Evolutionary conservation across 2,113 vertebrate genomes (phyloP).

Genomic region (Polypterus senegalus): DNA sequence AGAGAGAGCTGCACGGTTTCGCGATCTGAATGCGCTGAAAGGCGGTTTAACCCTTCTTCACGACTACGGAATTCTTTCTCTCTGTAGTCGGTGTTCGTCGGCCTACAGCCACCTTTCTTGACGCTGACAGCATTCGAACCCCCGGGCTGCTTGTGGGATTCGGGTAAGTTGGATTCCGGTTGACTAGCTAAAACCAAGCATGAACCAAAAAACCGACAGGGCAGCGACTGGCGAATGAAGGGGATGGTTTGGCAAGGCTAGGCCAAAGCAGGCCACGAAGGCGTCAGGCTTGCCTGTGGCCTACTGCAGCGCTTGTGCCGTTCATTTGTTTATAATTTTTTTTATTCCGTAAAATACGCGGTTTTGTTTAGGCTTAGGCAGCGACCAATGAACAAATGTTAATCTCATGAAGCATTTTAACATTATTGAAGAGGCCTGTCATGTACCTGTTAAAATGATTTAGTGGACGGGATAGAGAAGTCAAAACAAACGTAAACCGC

Average conservation of each 20-base stretch:
- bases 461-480: too few species aligned
- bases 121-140: slow-evolving; percentile 11
- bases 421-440: too few species aligned
- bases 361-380: too few species aligned
- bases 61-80: slow-evolving; percentile 3
- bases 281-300: slow-evolving; percentile 32
- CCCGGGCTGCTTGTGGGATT: slow-evolving; percentile 21
- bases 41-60: slow-evolving; percentile 23
- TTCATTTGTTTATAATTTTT: slow-evolving; percentile 23
- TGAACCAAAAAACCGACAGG: too few species aligned
- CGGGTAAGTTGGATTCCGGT: slow-evolving; percentile 36
- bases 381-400: too few species aligned
- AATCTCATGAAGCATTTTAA: too few species aligned
- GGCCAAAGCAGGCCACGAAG: slow-evolving; percentile 16
- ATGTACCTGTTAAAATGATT: too few species aligned
- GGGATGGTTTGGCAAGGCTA: not conserved
- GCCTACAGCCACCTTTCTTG: slow-evolving; percentile 13
- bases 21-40: slow-evolving; percentile 42
- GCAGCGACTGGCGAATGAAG: not conserved
- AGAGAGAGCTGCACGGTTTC: slow-evolving; percentile 40
- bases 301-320: slow-evolving; percentile 23
- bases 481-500: too few species aligned
- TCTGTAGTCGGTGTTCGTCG: slow-evolving; percentile 13
- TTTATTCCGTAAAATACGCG: too few species aligned
- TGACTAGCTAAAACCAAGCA: not conserved